phyloP scores from a whole-genome alignment of 2,113 vertebrate species.

The Paralichthys olivaceus region DNA sequence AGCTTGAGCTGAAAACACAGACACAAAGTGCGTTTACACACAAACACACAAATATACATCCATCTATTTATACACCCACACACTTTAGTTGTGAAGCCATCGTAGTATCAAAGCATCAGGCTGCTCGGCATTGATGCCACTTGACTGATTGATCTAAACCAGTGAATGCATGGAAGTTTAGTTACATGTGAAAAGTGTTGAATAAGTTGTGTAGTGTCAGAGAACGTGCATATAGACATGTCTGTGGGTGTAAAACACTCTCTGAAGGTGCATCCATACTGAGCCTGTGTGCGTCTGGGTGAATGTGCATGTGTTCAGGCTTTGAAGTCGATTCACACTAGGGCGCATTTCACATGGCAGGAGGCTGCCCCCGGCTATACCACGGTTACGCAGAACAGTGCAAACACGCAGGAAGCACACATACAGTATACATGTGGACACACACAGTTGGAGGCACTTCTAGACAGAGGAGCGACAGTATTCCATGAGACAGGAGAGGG shows the following conservation, averaged over 20 bases:
- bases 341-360: constrained; percentile 42
- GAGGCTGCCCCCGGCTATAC: constrained; percentile 47
- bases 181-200: background rate
- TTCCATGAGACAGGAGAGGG: constrained; percentile 64
- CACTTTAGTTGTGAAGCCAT: constrained; percentile 9
- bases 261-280: background rate
- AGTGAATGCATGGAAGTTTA: background rate
- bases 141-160: background rate
- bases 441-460: constrained; percentile 55
- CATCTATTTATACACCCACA: constrained; percentile 32
- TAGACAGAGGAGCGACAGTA: constrained; percentile 48
- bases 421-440: constrained; percentile 35
- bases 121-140: background rate
- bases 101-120: constrained; percentile 35
- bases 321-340: constrained; percentile 54
- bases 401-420: constrained; percentile 25
- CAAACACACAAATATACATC: constrained; percentile 16
- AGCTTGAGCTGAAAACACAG: constrained; percentile 24
- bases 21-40: background rate
- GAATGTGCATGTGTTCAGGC: constrained; percentile 17
- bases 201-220: background rate
- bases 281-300: background rate
- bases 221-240: background rate
- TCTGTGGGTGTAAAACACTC: background rate
- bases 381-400: constrained; percentile 3